A percentile compares a stretch with the other conserved stretches of the same genome.
phyloP scores from a whole-genome alignment of 2,888 invertebrate species.

The Callyntrura guangdongensis region DNA sequence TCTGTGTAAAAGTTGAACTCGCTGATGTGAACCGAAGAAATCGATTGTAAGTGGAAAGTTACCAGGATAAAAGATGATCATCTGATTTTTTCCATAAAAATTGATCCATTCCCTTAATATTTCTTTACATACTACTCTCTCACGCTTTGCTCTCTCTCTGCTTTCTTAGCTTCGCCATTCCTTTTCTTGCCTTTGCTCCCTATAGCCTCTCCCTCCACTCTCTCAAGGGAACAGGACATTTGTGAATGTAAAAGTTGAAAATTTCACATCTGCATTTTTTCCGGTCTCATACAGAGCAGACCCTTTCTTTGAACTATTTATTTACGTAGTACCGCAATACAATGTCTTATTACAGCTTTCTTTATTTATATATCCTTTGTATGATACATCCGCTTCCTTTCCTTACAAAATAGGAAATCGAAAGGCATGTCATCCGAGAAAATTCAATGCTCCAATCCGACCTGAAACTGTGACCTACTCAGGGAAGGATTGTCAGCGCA shows the following conservation, averaged over 20 bases:
- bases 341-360: background rate
- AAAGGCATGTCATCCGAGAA: constrained; percentile 57
- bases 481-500: background rate
- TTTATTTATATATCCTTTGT: constrained; percentile 27
- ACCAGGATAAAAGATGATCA: constrained; percentile 52
- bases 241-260: constrained; percentile 43
- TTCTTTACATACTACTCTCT: background rate
- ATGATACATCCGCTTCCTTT: constrained; percentile 51
- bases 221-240: constrained; percentile 41
- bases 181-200: background rate
- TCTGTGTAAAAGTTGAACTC: constrained; percentile 3
- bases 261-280: constrained; percentile 37
- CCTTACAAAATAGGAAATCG: constrained; percentile 45
- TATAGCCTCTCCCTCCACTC: background rate
- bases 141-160: background rate
- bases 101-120: constrained; percentile 24
- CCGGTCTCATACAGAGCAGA: constrained; percentile 15
- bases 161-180: no score
- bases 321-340: background rate
- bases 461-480: constrained; percentile 59
- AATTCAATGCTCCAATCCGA: constrained; percentile 66
- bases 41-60: constrained; percentile 53
- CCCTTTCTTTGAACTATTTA: background rate
- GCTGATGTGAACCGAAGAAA: background rate
- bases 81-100: constrained; percentile 55